Base-by-base conservation (phyloP, 2,113 vertebrate species). In the Nycticebus coucang region DNA sequence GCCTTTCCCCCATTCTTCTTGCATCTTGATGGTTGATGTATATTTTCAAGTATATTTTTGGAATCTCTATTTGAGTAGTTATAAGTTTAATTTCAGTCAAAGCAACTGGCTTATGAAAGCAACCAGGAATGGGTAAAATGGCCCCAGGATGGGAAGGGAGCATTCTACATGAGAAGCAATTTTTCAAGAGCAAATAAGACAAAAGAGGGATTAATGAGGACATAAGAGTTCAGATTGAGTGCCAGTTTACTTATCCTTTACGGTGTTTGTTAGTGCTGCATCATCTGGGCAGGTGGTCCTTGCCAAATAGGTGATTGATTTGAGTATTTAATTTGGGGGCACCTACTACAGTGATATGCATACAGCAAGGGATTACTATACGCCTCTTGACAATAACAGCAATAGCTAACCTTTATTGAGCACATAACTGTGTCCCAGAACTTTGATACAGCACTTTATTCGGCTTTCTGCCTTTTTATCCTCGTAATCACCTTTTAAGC, bases 181-280 rank as follows among this genome's bases (percentile, higher is more conserved):
- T 92, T 81, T 69, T 92, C 62, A 83, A 30, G 59, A 88, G 84
- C 60, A 89, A 75, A 30, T 15, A 22, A 90, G 57, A 87, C 30
- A 17, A 15, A 60, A 55, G n/a, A 26, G 10, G 71, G 60, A 14
- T 21, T 64, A 26, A 3, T 9, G 41, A 91, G 57, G 37, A 78
- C 35, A 2, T 2, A 7, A 7, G 28, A 22, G 60, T 68, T 30
- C 30, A 37, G 21, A 15, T 28, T 8, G 21, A 33, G 3, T 19
- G 4, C 7, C 21, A 15, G 53, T 18, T 17, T 22, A 13, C 26
- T 53, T 53, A 9, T 12, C 57, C 50, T 1, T 18, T 12, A 18
- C 19, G 19, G 5, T 18, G 6, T 69, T 11, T 62, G 4, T 60
- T n/a, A 14, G 69, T 33, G 3, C 55, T 28, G 26, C 68, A 26